These are phyloP conservation scores for Perizoma affinitatum DNA, from an alignment of 2,888 invertebrate species.

Conservation along the genomic window DNA sequence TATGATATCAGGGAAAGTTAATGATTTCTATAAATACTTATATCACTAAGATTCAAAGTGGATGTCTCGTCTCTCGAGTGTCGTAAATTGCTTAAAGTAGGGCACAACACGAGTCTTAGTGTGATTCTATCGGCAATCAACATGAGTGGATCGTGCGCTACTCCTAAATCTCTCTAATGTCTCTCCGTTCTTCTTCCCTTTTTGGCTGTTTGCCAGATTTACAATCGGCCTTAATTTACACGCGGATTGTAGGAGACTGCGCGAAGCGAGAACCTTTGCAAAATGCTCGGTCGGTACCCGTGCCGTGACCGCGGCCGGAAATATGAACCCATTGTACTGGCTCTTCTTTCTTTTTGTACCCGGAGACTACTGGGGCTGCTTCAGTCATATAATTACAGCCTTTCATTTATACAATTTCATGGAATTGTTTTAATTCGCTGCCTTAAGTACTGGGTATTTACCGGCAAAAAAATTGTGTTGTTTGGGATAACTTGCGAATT, in stretches of 20 bases:
- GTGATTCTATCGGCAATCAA: conserved; percentile 44
- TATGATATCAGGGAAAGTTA: conserved; percentile 25
- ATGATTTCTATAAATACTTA: conserved; percentile 8
- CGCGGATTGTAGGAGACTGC: conserved; percentile 51
- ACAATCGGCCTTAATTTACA: conserved; percentile 64
- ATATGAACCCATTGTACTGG: conserved; percentile 69
- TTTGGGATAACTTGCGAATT: conserved; percentile 35
- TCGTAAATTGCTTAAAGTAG: conserved; percentile 30
- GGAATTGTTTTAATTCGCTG: conserved; percentile 25
- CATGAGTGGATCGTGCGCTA: conserved; percentile 43
- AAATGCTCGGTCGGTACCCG: conserved; percentile 49
- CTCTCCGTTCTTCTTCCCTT: conserved; percentile 49
- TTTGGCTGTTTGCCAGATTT: conserved; percentile 61
- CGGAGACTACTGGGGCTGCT: conserved; percentile 46
- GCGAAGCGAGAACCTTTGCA: conserved; percentile 54
- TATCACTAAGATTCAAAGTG: conserved; percentile 9
- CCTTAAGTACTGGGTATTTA: conserved; percentile 17
- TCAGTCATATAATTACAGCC: conserved; percentile 36
- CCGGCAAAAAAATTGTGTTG: conserved; percentile 11
- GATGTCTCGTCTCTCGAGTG: conserved; percentile 11
- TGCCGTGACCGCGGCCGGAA: conserved; percentile 63
- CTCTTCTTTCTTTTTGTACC: conserved; percentile 62
- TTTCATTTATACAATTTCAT: conserved; percentile 30
- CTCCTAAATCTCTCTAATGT: conserved; percentile 57
- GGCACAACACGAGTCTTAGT: conserved; percentile 26